These are phyloP conservation scores for Archips crataeganus DNA, from an alignment of 2,888 invertebrate species.

Conservation along the genomic window DNA sequence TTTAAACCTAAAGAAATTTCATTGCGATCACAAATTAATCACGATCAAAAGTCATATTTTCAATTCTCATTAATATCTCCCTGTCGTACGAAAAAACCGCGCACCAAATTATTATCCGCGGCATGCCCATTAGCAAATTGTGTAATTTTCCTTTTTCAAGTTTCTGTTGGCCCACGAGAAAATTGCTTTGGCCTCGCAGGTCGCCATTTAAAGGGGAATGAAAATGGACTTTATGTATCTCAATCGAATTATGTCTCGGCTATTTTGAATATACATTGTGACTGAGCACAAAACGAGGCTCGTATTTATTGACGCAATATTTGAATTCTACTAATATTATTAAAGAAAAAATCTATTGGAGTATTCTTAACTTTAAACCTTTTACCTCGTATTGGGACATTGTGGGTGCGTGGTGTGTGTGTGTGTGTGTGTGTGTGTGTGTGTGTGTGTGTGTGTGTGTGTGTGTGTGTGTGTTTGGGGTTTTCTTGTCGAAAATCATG, in stretches of 20 bases:
- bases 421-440: too few relatives aligned
- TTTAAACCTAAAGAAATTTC: background rate
- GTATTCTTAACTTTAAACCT: too few relatives aligned
- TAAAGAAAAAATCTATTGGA: too few relatives aligned
- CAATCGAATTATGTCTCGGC: constrained; percentile 34
- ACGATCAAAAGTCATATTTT: constrained; percentile 53
- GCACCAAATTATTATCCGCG: constrained; percentile 74
- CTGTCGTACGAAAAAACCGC: constrained; percentile 65
- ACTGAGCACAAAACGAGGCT: constrained; percentile 9
- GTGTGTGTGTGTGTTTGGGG: too few relatives aligned
- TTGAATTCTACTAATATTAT: background rate
- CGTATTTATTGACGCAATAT: constrained; percentile 13
- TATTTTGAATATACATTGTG: constrained; percentile 31
- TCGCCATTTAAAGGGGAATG: constrained; percentile 72
- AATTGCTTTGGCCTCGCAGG: constrained; percentile 77
- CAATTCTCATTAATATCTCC: constrained; percentile 65
- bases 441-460: too few relatives aligned
- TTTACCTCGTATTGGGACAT: too few relatives aligned
- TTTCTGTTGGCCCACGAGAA: constrained; percentile 74
- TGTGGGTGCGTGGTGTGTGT: too few relatives aligned
- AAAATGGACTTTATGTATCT: constrained; percentile 52
- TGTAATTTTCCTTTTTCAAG: constrained; percentile 82
- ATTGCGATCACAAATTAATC: constrained; percentile 19
- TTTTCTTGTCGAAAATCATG: too few relatives aligned
- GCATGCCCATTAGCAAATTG: constrained; percentile 80